A percentile compares a stretch with the other conserved stretches of the same genome.
Conservation (phyloP, 2,888 invertebrate species). For the Heliconius erato region DNA sequence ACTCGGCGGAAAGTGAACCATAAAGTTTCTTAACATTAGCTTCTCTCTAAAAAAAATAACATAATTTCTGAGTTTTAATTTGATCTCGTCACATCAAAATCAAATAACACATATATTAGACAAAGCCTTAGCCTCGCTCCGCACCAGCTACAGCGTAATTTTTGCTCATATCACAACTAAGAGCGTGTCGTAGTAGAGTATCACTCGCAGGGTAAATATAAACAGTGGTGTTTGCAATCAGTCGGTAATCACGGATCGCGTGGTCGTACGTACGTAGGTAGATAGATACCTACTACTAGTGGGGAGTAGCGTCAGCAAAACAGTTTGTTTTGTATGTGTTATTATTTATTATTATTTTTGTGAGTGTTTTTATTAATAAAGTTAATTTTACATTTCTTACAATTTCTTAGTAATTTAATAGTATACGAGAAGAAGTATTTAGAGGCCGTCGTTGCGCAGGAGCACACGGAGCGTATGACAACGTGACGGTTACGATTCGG, state of each 20-base stretch:
- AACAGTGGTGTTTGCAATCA: conserved; percentile 57
- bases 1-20: too few relatives aligned
- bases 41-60: too few relatives aligned
- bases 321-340: not conserved
- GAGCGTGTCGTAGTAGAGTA: conserved; percentile 44
- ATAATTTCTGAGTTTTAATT: conserved; percentile 15
- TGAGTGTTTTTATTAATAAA: not conserved
- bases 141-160: conserved; percentile 24
- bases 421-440: too few relatives aligned
- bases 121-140: conserved; percentile 30
- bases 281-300: not conserved
- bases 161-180: conserved; percentile 36
- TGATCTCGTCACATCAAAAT: conserved; percentile 14
- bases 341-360: not conserved
- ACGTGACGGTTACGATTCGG: not conserved
- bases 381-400: too few relatives aligned
- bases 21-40: too few relatives aligned
- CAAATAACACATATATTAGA: conserved; percentile 28
- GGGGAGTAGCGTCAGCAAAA: conserved; percentile 42
- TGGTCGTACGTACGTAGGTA: conserved; percentile 46
- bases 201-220: conserved; percentile 54
- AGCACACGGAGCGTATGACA: not conserved
- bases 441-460: too few relatives aligned
- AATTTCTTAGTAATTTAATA: not conserved
- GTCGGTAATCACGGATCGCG: conserved; percentile 55